Base-by-base conservation (phyloP, 1,140 invertebrate genomes). In the Lepidurus apus region DNA sequence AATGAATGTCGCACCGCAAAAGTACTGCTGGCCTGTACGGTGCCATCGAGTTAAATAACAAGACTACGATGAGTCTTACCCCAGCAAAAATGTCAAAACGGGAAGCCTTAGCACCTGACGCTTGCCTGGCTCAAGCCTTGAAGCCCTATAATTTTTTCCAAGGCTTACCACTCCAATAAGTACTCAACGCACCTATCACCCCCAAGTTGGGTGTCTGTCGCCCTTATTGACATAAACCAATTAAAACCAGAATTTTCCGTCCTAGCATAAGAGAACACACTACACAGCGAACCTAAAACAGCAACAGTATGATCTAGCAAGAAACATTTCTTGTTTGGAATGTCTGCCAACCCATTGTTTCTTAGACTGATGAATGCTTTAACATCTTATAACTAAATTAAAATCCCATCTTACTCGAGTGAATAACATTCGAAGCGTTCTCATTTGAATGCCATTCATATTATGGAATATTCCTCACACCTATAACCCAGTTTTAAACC, bases 61-160 rank as follows among this genome's bases (percentile, higher is more conserved):
- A 13, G 21, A 65, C 21, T n/a, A 13, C 53, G 9, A 21, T 0
- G 53, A 65, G 17, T 9, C n/a, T n/a, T 65, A 9, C 53, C 13
- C 1, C 21, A 13, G 8, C 53, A 21, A 65, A 9, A 65, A 47
- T 47, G 17, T 47, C 10, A 65, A 65, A 65, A 65, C 17, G 21
- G 5, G 53, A 65, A 65, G 53, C 53, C 53, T 13, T 65, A 65
- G 53, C 53, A 65, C 53, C 53, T 65, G 53, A 21, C 45, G 45
- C 53, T 65, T 65, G 53, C 53, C 21, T 65, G 53, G 13, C 53
- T 65, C 6, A n/a, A 65, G 53, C 53, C 53, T 65, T 1, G 53
- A 65, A 65, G 53, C 53, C 53, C 21, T 65, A 65, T 21, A 65
- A 65, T 9, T 17, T 65, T 4, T 65, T 13, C 53, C 13, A n/a